phyloP scores from a whole-genome alignment of 2,888 invertebrate genomes.

The Venustoraphidia nigricollis region DNA sequence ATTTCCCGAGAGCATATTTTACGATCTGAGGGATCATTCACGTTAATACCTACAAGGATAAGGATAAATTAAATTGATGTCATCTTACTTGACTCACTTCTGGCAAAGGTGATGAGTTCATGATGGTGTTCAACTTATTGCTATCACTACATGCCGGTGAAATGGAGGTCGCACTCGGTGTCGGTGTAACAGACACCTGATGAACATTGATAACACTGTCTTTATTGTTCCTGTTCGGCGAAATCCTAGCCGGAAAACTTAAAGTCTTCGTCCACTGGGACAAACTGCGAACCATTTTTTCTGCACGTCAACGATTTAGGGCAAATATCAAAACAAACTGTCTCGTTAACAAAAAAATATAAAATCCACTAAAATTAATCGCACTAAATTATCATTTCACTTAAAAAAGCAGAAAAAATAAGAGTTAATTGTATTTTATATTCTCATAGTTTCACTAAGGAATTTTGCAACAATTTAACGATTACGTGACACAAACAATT shows the following conservation, averaged over 20 bases:
- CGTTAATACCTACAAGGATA: no score
- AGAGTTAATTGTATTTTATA: no score
- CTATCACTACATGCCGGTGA: conserved; percentile 20
- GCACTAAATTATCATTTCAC: no score
- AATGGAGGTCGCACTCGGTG: conserved; percentile 37
- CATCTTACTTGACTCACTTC: conserved; percentile 12
- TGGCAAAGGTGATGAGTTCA: conserved; percentile 20
- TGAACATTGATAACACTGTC: conserved; percentile 47
- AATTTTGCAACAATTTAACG: no score
- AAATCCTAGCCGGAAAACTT: conserved; percentile 74
- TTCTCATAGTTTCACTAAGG: no score
- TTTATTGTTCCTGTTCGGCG: conserved; percentile 65
- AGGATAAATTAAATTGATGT: no score
- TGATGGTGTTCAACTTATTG: conserved; percentile 25
- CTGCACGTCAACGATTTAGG: conserved; percentile 11
- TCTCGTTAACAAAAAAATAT: conserved; percentile 6
- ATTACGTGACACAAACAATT: no score
- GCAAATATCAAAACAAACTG: conserved; percentile 1
- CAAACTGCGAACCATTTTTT: conserved; percentile 70
- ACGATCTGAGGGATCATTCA: no score
- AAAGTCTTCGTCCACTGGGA: conserved; percentile 85
- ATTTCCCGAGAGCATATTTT: no score
- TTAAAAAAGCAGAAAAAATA: no score
- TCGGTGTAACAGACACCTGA: conserved; percentile 34
- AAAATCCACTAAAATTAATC: no score